Evolutionary conservation across 2,113 vertebrate species (phyloP).

Genomic region (Prunella himalayana): DNA sequence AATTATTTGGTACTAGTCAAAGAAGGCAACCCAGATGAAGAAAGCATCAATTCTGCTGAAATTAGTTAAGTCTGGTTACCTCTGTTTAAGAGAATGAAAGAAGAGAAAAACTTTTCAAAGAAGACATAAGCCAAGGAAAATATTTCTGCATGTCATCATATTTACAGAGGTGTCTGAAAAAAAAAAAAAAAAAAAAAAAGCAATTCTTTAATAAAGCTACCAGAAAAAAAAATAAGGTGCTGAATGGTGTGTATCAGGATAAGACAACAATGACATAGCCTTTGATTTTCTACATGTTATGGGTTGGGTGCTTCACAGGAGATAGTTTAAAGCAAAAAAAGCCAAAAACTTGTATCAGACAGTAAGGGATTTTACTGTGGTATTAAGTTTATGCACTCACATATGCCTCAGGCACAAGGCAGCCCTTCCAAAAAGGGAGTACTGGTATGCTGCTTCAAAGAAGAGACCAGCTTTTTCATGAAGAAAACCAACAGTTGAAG

Average conservation of each 20-base stretch:
- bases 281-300: background rate
- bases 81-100: background rate
- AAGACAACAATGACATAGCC: background rate
- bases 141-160: background rate
- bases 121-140: conserved; percentile 36
- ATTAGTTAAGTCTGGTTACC: background rate
- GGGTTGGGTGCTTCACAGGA: background rate
- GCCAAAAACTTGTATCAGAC: background rate
- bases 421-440: background rate
- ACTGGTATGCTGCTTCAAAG: background rate
- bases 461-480: accelerated
- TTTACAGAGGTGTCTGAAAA: background rate
- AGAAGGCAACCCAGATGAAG: conserved; percentile 7
- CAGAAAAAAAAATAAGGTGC: background rate
- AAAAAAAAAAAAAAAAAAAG: accelerated
- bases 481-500: background rate
- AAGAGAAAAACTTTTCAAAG: conserved; percentile 29
- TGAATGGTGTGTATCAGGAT: background rate
- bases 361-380: background rate
- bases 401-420: background rate
- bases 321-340: background rate
- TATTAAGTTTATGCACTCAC: background rate
- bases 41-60: conserved; percentile 13
- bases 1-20: conserved; percentile 69
- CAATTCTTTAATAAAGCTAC: background rate